Evolutionary conservation across 2,888 invertebrate genomes (phyloP), one percentile per base, ranked within the genome.

Genomic region (Gortyna flavago): DNA sequence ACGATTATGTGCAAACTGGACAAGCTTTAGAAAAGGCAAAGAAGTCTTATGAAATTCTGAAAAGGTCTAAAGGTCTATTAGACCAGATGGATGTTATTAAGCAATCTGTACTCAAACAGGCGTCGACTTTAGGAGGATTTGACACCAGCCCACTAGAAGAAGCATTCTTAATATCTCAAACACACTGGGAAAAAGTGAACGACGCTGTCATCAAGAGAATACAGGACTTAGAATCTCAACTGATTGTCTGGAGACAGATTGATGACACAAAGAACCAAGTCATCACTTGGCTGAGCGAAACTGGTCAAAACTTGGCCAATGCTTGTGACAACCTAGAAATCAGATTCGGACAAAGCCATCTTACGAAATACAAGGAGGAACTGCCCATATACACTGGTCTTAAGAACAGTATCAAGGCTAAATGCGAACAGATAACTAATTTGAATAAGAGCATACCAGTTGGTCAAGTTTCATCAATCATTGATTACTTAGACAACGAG

Each of bases 181-280:
- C 97, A 41, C 97, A 97, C 32, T 98, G 98, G 97, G 98, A 98
- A 80, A 97, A 97, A 85, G 96, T 97, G 0, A 98, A 98, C 88
- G 98, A 98, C 82, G 97, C 97, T 69, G 97, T 98, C 7, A 97
- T 98, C 11, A 98, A 98, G 86, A 97, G 97, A 86, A 97, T 98
- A 38, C 98, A 99, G 93, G 97, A 98, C 74, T 97, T 98, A 71
- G 99, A 99, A 94, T 98, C 98, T 0, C 99, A 99, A 94, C 97
- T 98, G 0, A 98, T 98, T n/a, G 98, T 99, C 73, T 99, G 99
- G 99, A 98, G 98, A 89, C 99, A 99, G 93, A 98, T 99, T 57
- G 98, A 99, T 87, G 98, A 98, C 79, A 97, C 98, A 0, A 98
- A 98, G 91, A 98, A 98, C 84, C 98, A 98, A 92, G 96, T 99